These are phyloP conservation scores for Ceriagrion tenellum DNA, from an alignment of 2,888 invertebrate species.

Conservation along the genomic window DNA sequence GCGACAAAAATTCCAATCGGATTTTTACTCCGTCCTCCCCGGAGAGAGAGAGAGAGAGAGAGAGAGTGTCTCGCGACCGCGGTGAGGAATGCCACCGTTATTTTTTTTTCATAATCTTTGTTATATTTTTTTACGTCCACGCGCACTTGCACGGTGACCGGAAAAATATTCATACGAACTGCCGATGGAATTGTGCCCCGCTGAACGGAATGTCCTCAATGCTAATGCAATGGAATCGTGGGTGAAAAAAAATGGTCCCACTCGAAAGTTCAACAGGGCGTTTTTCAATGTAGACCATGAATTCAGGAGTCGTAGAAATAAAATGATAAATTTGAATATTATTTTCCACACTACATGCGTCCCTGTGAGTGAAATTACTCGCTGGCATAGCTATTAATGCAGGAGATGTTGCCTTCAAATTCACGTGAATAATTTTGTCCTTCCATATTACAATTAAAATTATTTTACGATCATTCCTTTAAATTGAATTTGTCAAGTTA, in stretches of 20 bases:
- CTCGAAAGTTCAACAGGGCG: neutral
- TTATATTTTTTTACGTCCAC: neutral
- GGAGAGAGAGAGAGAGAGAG: neutral
- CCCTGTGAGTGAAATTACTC: neutral
- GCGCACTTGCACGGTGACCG: neutral
- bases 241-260: neutral
- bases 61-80: neutral
- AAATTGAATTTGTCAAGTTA: neutral
- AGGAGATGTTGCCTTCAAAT: neutral
- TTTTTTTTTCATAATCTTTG: neutral
- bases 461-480: neutral
- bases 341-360: neutral
- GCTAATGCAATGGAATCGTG: neutral
- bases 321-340: neutral
- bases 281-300: neutral
- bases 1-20: constrained; percentile 24
- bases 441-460: neutral
- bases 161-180: neutral
- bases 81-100: neutral
- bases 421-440: neutral
- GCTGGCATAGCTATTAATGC: neutral
- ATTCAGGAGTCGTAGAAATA: neutral
- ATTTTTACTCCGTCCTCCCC: neutral
- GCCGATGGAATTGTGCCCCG: neutral
- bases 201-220: neutral